A percentile compares a stretch with the other conserved stretches of the same genome.
These are phyloP conservation scores for Bombus difficillimus DNA, from an alignment of 1,140 invertebrate genomes.

Conservation along the genomic window DNA sequence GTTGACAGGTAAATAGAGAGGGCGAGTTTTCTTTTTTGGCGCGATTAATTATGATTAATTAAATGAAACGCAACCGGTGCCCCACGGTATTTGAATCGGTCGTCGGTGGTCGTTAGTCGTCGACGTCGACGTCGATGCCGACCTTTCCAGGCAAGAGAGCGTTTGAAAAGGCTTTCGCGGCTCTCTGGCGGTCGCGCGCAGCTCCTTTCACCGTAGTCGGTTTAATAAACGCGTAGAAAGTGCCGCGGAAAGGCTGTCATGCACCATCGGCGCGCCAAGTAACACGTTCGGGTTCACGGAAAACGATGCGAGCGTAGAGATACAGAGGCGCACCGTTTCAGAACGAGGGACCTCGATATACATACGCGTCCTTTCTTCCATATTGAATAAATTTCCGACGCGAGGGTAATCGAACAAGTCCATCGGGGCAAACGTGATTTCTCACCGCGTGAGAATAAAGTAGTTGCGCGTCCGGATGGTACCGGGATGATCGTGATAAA, in stretches of 20 bases:
- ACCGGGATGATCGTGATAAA: conserved; percentile 19
- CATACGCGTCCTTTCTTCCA: too few relatives aligned
- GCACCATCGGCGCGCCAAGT: conserved; percentile 18
- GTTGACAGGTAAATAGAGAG: conserved; percentile 11
- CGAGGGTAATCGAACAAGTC: conserved; percentile 44
- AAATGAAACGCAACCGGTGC: conserved; percentile 19
- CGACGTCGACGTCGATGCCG: conserved; percentile 14
- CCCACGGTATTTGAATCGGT: conserved; percentile 24
- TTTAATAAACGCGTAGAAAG: conserved; percentile 59
- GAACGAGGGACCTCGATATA: neutral
- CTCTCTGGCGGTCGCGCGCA: conserved; percentile 18
- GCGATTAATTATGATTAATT: conserved; percentile 50
- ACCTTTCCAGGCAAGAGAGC: conserved; percentile 39
- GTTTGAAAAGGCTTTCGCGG: conserved; percentile 44
- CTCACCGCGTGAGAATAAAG: conserved; percentile 37
- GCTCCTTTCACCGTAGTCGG: conserved; percentile 24
- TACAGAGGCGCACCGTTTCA: neutral
- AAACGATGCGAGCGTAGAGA: conserved; percentile 39
- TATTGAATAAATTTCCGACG: conserved; percentile 27
- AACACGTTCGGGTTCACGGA: conserved; percentile 29
- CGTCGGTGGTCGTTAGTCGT: conserved; percentile 32
- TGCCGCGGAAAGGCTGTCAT: conserved; percentile 29
- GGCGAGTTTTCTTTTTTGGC: neutral
- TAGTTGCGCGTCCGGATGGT: neutral
- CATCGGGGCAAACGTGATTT: conserved; percentile 32